Evolutionary conservation across 2,888 invertebrate genomes (phyloP).

Genomic region (Adineta ricciae): DNA sequence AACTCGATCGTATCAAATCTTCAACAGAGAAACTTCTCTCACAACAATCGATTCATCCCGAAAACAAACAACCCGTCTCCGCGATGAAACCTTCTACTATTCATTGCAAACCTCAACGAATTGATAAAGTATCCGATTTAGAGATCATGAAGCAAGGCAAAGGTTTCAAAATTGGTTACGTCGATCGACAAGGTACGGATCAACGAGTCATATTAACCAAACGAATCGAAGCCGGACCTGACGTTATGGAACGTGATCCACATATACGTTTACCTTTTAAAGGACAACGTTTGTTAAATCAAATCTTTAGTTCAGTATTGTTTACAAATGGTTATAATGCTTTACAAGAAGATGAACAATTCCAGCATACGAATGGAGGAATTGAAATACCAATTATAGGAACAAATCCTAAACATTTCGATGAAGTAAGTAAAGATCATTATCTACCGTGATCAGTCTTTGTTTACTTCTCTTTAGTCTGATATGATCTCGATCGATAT

Average conservation of each 20-base stretch:
- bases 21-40: background rate
- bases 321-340: background rate
- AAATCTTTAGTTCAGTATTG: background rate
- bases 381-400: background rate
- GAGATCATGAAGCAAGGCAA: conserved; percentile 2
- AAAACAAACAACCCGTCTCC: background rate
- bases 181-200: background rate
- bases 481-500: conserved; percentile 16
- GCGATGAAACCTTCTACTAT: background rate
- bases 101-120: background rate
- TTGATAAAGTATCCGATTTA: conserved; percentile 1
- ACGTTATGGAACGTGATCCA: background rate
- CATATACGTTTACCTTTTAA: background rate
- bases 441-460: too few relatives aligned
- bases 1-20: background rate
- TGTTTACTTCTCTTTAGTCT: background rate
- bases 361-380: background rate
- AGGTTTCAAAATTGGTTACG: conserved; percentile 3
- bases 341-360: background rate
- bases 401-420: conserved; percentile 17
- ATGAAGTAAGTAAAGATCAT: background rate
- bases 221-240: background rate
- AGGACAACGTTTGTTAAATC: background rate
- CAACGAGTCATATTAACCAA: conserved; percentile 10
- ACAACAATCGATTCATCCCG: background rate